Evolutionary conservation across 2,113 vertebrate species (phyloP).

Genomic region (Genyomyrus donnyi): DNA sequence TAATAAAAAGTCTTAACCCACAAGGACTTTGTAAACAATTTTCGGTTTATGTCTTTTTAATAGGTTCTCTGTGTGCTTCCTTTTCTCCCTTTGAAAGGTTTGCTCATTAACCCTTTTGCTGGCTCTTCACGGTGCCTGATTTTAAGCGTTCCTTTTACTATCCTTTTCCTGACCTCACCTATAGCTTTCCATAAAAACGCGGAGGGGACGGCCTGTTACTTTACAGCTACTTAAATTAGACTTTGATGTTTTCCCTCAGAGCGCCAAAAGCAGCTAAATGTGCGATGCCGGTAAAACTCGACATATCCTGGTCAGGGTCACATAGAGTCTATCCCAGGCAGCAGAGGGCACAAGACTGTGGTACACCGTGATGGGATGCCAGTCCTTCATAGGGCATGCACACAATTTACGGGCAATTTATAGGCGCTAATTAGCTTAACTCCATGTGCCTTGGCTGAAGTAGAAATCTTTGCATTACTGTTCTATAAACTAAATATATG

Average conservation of each 20-base stretch:
- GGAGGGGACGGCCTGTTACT: conserved; percentile 52
- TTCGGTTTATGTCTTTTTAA: conserved; percentile 29
- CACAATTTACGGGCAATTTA: neutral
- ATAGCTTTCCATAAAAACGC: conserved; percentile 48
- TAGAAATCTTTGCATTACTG: neutral
- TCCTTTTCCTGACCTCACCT: conserved; percentile 53
- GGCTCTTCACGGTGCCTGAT: conserved; percentile 43
- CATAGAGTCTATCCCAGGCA: neutral
- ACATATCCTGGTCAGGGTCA: conserved; percentile 35
- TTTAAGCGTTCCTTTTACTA: conserved; percentile 61
- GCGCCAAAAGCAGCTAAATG: conserved; percentile 47
- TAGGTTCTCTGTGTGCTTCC: conserved; percentile 13
- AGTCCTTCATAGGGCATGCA: neutral
- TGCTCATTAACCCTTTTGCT: conserved; percentile 45
- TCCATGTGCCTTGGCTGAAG: neutral
- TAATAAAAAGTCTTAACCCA: conserved; percentile 19
- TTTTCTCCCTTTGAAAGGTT: conserved; percentile 32
- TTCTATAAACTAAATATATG: neutral
- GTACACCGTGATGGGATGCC: neutral
- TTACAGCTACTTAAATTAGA: conserved; percentile 63
- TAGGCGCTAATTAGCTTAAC: conserved; percentile 14
- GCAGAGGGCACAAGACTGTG: neutral
- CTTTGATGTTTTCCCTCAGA: conserved; percentile 60
- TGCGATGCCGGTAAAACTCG: conserved; percentile 40
- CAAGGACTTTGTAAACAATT: neutral